Percentiles rank a stretch among this genome's conserved stretches.
Conservation (phyloP, 2,888 invertebrate species). For the Elmis aenea region DNA sequence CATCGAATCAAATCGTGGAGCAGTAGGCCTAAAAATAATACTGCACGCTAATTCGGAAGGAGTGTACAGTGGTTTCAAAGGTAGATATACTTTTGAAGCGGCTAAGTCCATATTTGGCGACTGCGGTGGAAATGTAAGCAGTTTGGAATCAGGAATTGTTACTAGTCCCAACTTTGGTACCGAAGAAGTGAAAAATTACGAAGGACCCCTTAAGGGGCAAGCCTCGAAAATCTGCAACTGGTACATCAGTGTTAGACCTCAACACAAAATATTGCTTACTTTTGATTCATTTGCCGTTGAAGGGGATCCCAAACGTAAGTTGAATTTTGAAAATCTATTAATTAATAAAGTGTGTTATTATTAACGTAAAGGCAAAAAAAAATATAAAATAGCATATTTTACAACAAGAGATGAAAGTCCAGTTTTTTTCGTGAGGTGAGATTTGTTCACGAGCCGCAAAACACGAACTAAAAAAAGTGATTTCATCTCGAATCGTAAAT, state of each 20-base stretch:
- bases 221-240: conserved; percentile 93
- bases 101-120: conserved; percentile 87
- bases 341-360: too few species aligned
- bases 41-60: conserved; percentile 83
- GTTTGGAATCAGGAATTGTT: conserved; percentile 75
- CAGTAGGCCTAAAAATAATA: conserved; percentile 80
- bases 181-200: too few species aligned
- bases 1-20: conserved; percentile 85
- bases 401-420: too few species aligned
- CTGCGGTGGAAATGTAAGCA: conserved; percentile 88
- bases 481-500: too few species aligned
- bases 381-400: too few species aligned
- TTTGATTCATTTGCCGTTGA: conserved; percentile 91
- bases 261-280: conserved; percentile 83
- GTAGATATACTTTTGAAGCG: conserved; percentile 86
- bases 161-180: conserved; percentile 87
- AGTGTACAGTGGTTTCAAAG: conserved; percentile 94
- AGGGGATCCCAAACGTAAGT: conserved; percentile 79
- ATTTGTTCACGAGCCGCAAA: too few species aligned
- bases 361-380: too few species aligned
- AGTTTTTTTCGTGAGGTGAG: too few species aligned
- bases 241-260: conserved; percentile 84
- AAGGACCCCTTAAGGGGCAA: conserved; percentile 70
- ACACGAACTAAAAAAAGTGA: too few species aligned
- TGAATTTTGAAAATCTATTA: too few species aligned